phyloP scores from a whole-genome alignment of 1,140 invertebrate species.

The Lepidurus apus region DNA sequence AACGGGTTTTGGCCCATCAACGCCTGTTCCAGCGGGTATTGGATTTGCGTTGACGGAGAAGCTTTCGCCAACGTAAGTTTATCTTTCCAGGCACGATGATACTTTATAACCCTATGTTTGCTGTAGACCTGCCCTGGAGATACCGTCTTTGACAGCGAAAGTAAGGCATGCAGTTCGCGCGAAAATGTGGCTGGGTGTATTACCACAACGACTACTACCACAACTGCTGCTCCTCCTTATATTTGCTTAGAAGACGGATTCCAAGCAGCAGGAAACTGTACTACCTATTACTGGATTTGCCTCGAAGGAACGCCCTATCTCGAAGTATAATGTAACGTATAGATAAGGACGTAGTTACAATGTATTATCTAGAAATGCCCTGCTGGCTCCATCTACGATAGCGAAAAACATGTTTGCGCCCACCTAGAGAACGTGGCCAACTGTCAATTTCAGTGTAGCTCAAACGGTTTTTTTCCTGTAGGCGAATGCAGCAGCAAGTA shows the following conservation, averaged over 20 bases:
- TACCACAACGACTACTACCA: background rate
- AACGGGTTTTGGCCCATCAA: background rate
- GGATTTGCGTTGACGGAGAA: background rate
- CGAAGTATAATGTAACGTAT: background rate
- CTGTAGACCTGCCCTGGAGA: background rate
- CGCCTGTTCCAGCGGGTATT: background rate
- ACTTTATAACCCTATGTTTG: background rate
- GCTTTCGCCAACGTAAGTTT: background rate
- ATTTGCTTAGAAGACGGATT: slow-evolving; percentile 1
- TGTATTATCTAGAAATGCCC: background rate
- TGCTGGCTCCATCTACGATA: background rate
- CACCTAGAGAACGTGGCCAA: background rate
- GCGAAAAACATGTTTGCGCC: background rate
- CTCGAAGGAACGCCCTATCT: background rate
- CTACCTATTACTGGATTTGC: background rate
- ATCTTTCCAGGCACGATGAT: background rate
- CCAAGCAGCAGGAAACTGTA: background rate
- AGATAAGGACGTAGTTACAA: background rate
- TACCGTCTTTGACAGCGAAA: background rate
- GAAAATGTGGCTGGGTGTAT: background rate
- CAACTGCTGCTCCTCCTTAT: background rate
- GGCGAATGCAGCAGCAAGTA: background rate
- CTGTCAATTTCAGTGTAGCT: background rate
- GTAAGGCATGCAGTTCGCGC: background rate
- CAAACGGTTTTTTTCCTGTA: background rate